A percentile compares a stretch with the other conserved stretches of the same genome.
These are phyloP conservation scores for Myrmecophaga tridactyla DNA, from an alignment of 2,113 vertebrate genomes.

Conservation along the genomic window DNA sequence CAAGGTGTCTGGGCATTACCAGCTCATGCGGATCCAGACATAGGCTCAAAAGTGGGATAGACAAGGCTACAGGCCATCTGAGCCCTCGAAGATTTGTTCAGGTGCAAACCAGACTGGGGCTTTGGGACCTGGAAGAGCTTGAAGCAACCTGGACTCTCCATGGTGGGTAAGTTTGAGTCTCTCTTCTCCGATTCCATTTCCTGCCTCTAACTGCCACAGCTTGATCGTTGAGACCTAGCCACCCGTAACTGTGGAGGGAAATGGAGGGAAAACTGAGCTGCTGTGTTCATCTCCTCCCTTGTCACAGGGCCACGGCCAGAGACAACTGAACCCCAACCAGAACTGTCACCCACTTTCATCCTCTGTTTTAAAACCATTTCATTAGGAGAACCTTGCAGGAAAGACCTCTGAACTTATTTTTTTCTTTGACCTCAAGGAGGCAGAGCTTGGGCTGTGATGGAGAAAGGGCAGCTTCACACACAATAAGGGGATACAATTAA, in stretches of 20 bases:
- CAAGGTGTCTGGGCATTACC: neutral
- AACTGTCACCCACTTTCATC: slow-evolving; percentile 58
- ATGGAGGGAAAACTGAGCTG: slow-evolving; percentile 72
- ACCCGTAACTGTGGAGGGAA: slow-evolving; percentile 83
- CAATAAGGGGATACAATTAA: neutral
- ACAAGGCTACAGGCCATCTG: neutral
- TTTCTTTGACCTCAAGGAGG: neutral
- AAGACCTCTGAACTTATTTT: neutral
- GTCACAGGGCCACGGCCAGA: slow-evolving; percentile 49
- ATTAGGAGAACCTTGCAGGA: neutral
- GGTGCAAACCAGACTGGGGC: neutral
- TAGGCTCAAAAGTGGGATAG: neutral
- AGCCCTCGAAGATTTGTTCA: neutral
- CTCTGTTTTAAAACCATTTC: neutral
- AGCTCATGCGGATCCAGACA: neutral
- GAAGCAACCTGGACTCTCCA: neutral
- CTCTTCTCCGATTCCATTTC: slow-evolving; percentile 75
- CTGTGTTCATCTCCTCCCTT: slow-evolving; percentile 42
- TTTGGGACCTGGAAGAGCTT: neutral
- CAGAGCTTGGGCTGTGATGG: neutral
- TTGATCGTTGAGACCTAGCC: slow-evolving; percentile 78
- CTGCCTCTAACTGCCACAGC: slow-evolving; percentile 74
- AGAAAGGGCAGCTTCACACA: neutral
- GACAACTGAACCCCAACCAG: slow-evolving; percentile 68
- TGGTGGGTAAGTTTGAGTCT: slow-evolving; percentile 44